Evolutionary conservation across 2,113 vertebrate species (phyloP).

Genomic region (Morone saxatilis): DNA sequence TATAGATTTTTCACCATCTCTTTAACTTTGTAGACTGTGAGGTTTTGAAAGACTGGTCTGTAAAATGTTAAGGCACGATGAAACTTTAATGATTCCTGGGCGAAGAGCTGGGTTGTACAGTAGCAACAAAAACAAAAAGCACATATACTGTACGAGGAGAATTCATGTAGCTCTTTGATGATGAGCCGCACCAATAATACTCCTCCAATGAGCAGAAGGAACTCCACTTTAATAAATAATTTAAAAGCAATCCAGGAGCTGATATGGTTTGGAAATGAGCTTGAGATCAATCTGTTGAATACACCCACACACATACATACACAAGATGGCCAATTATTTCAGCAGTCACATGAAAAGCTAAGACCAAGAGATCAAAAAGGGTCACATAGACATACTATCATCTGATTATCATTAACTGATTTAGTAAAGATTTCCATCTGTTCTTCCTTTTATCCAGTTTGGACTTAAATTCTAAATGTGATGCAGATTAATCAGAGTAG

Average conservation of each 20-base stretch:
- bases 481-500: slow-evolving; percentile 17
- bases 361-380: slow-evolving; percentile 14
- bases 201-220: not conserved
- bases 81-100: slow-evolving; percentile 5
- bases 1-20: not conserved
- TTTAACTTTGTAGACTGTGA: not conserved
- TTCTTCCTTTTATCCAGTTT: slow-evolving; percentile 19
- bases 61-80: not conserved
- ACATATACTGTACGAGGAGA: not conserved
- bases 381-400: not conserved
- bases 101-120: not conserved
- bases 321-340: slow-evolving; percentile 10
- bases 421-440: not conserved
- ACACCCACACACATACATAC: not conserved
- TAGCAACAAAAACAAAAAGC: not conserved
- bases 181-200: not conserved
- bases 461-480: not conserved
- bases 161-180: slow-evolving; percentile 16
- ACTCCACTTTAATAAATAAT: slow-evolving; percentile 12
- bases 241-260: slow-evolving; percentile 9
- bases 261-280: slow-evolving; percentile 5
- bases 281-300: not conserved
- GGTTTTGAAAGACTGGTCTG: not conserved
- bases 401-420: slow-evolving; percentile 20
- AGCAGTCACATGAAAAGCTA: not conserved